These are phyloP conservation scores for Pelodiscus sinensis DNA, from an alignment of 2,113 vertebrate species.

Conservation along the genomic window DNA sequence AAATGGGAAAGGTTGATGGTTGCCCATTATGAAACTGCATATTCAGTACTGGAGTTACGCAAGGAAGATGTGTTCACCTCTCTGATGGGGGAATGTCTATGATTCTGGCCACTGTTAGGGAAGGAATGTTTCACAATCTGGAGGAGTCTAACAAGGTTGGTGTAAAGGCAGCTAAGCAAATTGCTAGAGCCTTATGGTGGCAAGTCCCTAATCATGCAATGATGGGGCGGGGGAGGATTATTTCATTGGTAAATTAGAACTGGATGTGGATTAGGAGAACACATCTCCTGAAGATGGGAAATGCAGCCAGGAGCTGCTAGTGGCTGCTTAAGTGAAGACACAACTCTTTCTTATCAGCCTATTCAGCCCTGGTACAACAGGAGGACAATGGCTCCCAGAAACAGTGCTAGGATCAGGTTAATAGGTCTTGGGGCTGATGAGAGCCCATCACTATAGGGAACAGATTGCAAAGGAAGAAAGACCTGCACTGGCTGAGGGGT, in stretches of 20 bases:
- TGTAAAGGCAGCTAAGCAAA: background rate
- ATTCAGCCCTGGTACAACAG: too few relatives aligned
- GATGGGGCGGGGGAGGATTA: background rate
- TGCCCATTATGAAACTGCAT: rapidly evolving
- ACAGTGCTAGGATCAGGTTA: too few relatives aligned
- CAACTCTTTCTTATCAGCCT: too few relatives aligned
- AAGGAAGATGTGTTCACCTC: background rate
- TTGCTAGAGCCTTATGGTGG: background rate
- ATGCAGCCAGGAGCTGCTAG: too few relatives aligned
- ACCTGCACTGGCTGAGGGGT: too few relatives aligned
- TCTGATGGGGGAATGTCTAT: background rate
- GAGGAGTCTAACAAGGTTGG: background rate
- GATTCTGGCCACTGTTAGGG: background rate
- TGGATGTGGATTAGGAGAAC: background rate
- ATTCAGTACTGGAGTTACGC: background rate
- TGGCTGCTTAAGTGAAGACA: too few relatives aligned
- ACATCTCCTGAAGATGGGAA: too few relatives aligned
- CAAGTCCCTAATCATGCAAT: background rate
- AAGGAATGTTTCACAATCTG: background rate
- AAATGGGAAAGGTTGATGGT: background rate
- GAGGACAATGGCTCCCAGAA: too few relatives aligned
- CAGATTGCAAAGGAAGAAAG: too few relatives aligned
- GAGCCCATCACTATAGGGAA: too few relatives aligned
- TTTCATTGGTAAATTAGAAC: background rate
- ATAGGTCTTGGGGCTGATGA: too few relatives aligned